Base-by-base conservation (phyloP, 2,888 invertebrate species). In the Acrobasis repandana region DNA sequence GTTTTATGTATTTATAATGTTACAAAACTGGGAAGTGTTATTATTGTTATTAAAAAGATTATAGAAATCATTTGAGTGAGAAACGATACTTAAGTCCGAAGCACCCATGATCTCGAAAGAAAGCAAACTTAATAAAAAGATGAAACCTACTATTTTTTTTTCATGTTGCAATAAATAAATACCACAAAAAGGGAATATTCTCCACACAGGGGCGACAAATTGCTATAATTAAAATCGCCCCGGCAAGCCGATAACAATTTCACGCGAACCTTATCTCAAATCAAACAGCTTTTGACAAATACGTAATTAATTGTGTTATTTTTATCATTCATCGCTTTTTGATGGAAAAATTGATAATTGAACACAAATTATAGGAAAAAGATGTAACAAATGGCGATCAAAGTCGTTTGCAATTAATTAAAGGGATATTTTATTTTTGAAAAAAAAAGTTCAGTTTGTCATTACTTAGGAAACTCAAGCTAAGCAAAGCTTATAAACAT, bases 141-240 rank as follows among this genome's bases (percentile, higher is more conserved):
- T 4, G 20, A 28, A n/a, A n/a, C n/a, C n/a, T 6, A 6, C 8
- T 28, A 4, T 48, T 48, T 18, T 48, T 47, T 16, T 60, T 56
- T 48, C 20, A 59, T 52, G 58, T 38, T 18, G 47, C 48, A 51
- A 58, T 50, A 60, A 65, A 63, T 58, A 63, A 64, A 71, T 46
- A 58, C 63, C 65, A 67, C 69, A 70, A 69, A 66, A 63, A 58
- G 58, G 28, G 33, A 47, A 63, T 61, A 63, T 48, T 10, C 28
- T 58, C 49, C 46, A 49, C 67, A 71, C 73, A 69, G 72, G 75
- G 76, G 76, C 74, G 80, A 83, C 83, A 86, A 87, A 87, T 88
- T 83, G 85, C 79, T 74, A 69, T 87, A 86, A 88, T 87, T 86
- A 86, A 67, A 62, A 70, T 80, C 81, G n/a, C 79, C 75, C 80